Percentiles rank a stretch among this genome's conserved stretches.
These are phyloP conservation scores for Piprites chloris DNA, from an alignment of 2,113 vertebrate species.

Conservation along the genomic window DNA sequence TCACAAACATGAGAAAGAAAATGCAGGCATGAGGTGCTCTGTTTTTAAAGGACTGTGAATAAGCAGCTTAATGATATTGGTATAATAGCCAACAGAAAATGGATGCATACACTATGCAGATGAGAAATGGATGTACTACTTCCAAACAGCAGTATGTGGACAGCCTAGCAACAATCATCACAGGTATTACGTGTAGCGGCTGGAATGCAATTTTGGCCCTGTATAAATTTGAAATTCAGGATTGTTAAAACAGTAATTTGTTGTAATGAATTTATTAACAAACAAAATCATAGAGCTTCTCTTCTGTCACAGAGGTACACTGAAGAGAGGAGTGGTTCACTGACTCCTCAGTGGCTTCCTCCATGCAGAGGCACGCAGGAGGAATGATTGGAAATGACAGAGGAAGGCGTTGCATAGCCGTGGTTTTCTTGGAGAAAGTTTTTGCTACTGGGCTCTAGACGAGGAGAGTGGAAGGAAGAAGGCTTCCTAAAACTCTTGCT, in stretches of 20 bases:
- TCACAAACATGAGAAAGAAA: constrained; percentile 5
- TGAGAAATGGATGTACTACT: background rate
- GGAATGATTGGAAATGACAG: background rate
- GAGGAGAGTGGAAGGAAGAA: background rate
- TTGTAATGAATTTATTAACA: background rate
- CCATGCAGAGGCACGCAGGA: background rate
- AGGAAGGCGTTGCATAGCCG: background rate
- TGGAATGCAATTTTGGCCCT: background rate
- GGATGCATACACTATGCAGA: background rate
- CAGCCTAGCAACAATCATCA: background rate
- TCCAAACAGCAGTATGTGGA: background rate
- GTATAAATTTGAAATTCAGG: background rate
- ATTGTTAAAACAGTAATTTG: background rate
- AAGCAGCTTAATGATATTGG: background rate
- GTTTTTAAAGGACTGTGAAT: background rate
- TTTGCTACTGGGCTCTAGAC: background rate
- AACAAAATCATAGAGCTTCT: background rate
- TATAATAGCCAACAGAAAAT: background rate
- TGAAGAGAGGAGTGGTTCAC: background rate
- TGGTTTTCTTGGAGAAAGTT: background rate
- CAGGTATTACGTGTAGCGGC: background rate
- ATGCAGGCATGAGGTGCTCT: background rate
- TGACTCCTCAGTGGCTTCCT: background rate
- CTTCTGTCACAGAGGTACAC: rapidly evolving
- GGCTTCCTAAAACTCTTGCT: background rate